Evolutionary conservation across 2,113 vertebrate genomes (phyloP).

Genomic region (Castor canadensis): DNA sequence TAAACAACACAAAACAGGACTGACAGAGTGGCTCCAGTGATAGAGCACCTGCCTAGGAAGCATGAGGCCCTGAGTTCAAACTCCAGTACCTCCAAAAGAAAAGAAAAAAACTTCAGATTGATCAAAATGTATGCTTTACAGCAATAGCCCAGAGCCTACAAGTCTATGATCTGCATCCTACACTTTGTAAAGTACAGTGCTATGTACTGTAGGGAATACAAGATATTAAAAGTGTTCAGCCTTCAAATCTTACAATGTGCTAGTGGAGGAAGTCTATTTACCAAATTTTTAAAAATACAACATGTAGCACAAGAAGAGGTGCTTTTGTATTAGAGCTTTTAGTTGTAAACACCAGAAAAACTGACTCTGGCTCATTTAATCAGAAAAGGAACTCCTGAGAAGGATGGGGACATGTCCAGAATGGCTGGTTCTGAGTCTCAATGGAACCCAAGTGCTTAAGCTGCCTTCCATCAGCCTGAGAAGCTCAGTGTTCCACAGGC

Average conservation of each 20-base stretch:
- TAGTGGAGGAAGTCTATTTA: background rate
- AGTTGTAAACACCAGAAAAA: constrained; percentile 22
- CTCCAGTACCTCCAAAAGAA: too few species aligned
- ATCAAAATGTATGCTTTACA: background rate
- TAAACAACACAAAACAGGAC: too few species aligned
- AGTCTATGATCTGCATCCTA: background rate
- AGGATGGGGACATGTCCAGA: background rate
- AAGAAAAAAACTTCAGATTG: background rate
- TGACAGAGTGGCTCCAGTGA: too few species aligned
- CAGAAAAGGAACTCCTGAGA: background rate
- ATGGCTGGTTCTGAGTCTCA: background rate
- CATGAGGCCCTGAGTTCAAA: too few species aligned
- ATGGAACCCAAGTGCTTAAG: background rate
- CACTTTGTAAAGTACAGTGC: background rate
- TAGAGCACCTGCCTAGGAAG: too few species aligned
- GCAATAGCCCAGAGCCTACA: background rate
- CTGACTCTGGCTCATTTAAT: background rate
- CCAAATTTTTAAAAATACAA: background rate
- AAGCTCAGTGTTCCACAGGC: background rate
- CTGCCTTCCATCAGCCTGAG: background rate
- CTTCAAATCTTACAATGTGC: background rate
- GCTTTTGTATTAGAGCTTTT: background rate
- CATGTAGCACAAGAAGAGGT: background rate
- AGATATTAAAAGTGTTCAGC: background rate
- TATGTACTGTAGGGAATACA: background rate